Conservation (phyloP, 2,888 invertebrate species). For the Chymomyza procnemis region DNA sequence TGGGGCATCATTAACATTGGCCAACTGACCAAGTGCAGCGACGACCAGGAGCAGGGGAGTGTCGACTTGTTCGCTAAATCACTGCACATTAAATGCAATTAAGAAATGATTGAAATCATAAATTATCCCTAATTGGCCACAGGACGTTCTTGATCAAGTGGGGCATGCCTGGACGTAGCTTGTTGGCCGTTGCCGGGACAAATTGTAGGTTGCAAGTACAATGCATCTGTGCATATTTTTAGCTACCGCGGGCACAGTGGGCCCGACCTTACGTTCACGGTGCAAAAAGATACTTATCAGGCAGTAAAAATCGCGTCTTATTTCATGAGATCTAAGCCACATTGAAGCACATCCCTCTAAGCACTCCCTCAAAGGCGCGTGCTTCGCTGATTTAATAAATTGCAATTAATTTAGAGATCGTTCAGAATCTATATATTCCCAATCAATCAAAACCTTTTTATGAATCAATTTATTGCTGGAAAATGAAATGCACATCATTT, state of each 20-base stretch:
- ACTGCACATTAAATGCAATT: conserved; percentile 69
- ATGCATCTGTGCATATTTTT: conserved; percentile 46
- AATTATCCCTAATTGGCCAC: conserved; percentile 68
- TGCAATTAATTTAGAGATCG: no score
- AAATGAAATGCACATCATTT: no score
- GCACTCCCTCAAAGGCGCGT: no score
- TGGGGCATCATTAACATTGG: conserved; percentile 60
- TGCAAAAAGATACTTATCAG: no score
- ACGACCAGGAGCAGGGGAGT: conserved; percentile 3
- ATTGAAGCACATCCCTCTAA: no score
- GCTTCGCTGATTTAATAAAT: no score
- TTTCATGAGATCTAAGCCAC: no score
- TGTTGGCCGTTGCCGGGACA: conserved; percentile 29
- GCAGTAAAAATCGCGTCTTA: no score
- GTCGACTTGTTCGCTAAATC: conserved; percentile 55
- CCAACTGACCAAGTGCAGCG: conserved; percentile 60
- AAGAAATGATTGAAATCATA: conserved; percentile 71
- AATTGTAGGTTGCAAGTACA: conserved; percentile 49
- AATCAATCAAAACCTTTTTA: no score
- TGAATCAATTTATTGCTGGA: no score
- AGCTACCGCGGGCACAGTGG: conserved; percentile 56
- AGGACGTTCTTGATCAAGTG: conserved; percentile 38
- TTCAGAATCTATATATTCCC: no score
- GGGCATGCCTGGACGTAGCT: neutral
- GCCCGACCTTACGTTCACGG: neutral